These are phyloP conservation scores for Sclerurus mexicanus DNA, from an alignment of 2,113 vertebrate genomes.

Conservation along the genomic window DNA sequence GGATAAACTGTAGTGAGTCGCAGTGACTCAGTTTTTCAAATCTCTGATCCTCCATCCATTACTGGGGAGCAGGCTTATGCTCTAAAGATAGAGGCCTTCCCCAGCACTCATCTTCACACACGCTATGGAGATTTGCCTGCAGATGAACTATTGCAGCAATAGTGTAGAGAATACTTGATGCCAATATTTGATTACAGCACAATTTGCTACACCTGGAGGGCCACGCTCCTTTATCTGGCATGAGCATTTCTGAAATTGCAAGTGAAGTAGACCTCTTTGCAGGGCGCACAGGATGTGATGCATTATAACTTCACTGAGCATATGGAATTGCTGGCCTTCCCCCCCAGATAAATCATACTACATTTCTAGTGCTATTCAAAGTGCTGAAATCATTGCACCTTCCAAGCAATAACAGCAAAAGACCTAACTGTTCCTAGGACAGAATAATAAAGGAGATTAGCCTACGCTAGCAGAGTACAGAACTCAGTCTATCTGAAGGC, in stretches of 20 bases:
- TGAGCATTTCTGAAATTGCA: not conserved
- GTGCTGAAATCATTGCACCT: not conserved
- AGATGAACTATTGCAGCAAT: not conserved
- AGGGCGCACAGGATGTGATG: not conserved
- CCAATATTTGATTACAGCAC: not conserved
- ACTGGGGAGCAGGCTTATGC: not conserved
- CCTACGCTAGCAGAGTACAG: not conserved
- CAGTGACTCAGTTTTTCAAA: not conserved
- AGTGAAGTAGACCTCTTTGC: not conserved
- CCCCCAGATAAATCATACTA: not conserved
- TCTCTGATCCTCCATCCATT: not conserved
- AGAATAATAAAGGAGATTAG: not conserved
- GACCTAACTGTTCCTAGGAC: not conserved
- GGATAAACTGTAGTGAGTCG: not conserved
- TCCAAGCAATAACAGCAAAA: not conserved
- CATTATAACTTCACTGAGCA: not conserved
- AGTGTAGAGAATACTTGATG: not conserved
- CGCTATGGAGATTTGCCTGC: not conserved
- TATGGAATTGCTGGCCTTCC: not conserved
- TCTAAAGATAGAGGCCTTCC: not conserved
- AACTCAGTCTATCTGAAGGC: not conserved
- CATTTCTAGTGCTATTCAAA: not conserved
- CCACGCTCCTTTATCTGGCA: accelerated
- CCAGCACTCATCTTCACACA: not conserved
- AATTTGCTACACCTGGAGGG: not conserved